Evolutionary conservation across 2,888 invertebrate species (phyloP).

Genomic region (Ditylenchus weischeri): DNA sequence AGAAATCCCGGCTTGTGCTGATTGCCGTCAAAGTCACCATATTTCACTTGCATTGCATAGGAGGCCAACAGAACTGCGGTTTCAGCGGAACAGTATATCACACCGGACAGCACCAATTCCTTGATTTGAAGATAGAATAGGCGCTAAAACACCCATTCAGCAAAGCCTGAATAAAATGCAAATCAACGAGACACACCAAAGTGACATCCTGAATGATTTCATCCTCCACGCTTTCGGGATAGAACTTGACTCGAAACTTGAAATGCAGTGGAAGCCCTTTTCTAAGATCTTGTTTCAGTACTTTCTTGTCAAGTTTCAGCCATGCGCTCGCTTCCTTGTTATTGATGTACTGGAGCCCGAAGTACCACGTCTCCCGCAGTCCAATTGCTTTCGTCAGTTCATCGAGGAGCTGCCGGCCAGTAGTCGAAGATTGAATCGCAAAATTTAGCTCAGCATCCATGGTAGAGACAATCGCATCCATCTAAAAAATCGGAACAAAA

Average conservation of each 20-base stretch:
- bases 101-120: constrained; percentile 93
- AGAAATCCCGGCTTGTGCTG: constrained; percentile 80
- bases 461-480: constrained; percentile 99
- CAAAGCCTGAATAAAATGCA: background rate
- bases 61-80: constrained; percentile 88
- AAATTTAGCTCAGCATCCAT: constrained; percentile 99
- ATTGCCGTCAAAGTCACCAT: constrained; percentile 86
- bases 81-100: constrained; percentile 98
- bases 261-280: constrained; percentile 97
- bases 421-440: constrained; percentile 98
- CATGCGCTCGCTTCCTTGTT: constrained; percentile 95
- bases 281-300: constrained; percentile 73
- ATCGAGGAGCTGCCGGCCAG: constrained; percentile 98
- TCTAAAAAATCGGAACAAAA: constrained; percentile 65
- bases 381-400: constrained; percentile 99
- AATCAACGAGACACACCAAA: constrained; percentile 64
- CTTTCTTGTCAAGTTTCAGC: constrained; percentile 88
- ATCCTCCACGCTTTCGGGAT: constrained; percentile 96
- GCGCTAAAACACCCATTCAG: constrained; percentile 53
- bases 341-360: constrained; percentile 97
- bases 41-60: constrained; percentile 89
- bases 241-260: constrained; percentile 99
- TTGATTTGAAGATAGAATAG: constrained; percentile 76
- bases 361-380: constrained; percentile 98
- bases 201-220: constrained; percentile 99